A percentile compares a stretch with the other conserved stretches of the same genome.
These are phyloP conservation scores for Whitmania pigra DNA, from an alignment of 1,140 invertebrate species.

Conservation along the genomic window DNA sequence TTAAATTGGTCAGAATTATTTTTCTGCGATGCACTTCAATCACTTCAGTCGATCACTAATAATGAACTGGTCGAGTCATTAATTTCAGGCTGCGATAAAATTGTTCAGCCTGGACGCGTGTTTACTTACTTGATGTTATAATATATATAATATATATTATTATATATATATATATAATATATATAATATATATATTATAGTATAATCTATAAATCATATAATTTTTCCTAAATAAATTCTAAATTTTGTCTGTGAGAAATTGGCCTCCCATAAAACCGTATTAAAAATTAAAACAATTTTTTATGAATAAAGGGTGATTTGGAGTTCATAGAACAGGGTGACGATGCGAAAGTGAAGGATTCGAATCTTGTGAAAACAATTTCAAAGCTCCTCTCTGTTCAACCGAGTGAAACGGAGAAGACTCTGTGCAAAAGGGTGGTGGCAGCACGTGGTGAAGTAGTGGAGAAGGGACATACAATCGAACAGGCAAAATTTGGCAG, in stretches of 20 bases:
- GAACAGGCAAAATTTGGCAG: constrained; percentile 55
- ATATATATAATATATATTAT: no score
- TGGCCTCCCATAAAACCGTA: not conserved
- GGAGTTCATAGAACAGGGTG: constrained; percentile 14
- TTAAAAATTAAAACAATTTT: not conserved
- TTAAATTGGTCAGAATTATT: constrained; percentile 61
- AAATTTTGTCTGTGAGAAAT: not conserved
- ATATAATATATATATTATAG: no score
- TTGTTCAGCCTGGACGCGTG: not conserved
- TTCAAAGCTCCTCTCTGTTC: not conserved
- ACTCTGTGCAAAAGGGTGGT: constrained; percentile 73
- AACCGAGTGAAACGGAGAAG: constrained; percentile 52
- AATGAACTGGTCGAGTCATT: not conserved
- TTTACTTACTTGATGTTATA: no score
- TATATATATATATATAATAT: no score
- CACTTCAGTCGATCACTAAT: not conserved
- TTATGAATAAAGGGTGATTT: not conserved
- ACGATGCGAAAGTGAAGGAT: constrained; percentile 12
- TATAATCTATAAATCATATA: not conserved
- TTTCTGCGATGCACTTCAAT: not conserved
- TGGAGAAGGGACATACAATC: constrained; percentile 74
- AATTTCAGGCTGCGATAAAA: not conserved
- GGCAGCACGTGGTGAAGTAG: constrained; percentile 80
- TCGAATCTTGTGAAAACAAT: not conserved
- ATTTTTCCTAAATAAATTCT: not conserved